Conservation (phyloP, 1,140 invertebrate species). For the Magallana ariakensis region DNA sequence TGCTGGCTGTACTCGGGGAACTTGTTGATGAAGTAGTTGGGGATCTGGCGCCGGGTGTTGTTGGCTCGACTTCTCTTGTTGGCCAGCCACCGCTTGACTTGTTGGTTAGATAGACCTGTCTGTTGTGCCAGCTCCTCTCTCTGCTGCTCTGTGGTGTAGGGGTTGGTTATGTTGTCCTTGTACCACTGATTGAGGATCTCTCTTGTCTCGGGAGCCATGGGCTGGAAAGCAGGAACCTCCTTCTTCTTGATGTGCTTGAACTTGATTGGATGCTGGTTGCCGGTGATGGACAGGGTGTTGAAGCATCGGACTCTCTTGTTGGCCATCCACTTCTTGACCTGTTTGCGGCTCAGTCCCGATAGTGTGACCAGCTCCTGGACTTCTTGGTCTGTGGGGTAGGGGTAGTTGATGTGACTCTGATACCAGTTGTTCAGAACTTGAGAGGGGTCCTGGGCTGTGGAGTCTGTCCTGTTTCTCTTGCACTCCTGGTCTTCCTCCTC, state of each 20-base stretch:
- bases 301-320: conserved; percentile 73
- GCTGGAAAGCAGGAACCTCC: conserved; percentile 44
- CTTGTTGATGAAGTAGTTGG: conserved; percentile 71
- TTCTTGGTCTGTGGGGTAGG: conserved; percentile 69
- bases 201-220: conserved; percentile 62
- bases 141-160: conserved; percentile 74
- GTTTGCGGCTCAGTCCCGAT: conserved; percentile 62
- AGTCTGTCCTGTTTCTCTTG: conserved; percentile 26
- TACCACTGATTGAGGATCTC: conserved; percentile 73
- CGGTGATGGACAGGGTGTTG: conserved; percentile 74
- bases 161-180: conserved; percentile 66
- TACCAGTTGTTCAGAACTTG: conserved; percentile 69
- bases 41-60: conserved; percentile 70
- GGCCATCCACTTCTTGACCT: conserved; percentile 76
- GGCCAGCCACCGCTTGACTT: conserved; percentile 77
- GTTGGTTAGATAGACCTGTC: conserved; percentile 65
- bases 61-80: conserved; percentile 75
- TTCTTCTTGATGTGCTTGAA: conserved; percentile 55
- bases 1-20: conserved; percentile 66
- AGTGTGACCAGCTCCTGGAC: conserved; percentile 55
- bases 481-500: background rate
- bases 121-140: conserved; percentile 66
- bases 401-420: conserved; percentile 66
- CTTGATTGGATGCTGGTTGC: conserved; percentile 72
- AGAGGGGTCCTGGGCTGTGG: conserved; percentile 52